Conservation (phyloP, 2,113 vertebrate species). For the Cariama cristata region DNA sequence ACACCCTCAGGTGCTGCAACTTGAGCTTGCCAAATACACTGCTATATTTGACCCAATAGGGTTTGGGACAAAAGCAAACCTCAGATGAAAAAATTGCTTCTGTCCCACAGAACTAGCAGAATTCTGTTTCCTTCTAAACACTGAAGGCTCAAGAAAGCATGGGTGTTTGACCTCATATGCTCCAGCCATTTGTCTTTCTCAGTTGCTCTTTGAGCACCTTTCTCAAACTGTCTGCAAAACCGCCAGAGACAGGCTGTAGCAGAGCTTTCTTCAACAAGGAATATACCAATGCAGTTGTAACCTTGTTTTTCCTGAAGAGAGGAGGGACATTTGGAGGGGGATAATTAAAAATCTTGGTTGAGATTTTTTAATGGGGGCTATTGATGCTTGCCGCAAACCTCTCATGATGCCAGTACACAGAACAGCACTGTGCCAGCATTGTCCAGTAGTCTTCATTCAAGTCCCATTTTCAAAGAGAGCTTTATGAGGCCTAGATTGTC, state of each 20-base stretch:
- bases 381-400: background rate
- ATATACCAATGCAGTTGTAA: background rate
- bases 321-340: background rate
- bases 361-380: background rate
- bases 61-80: background rate
- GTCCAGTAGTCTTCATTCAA: background rate
- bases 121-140: background rate
- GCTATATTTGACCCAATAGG: background rate
- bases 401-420: background rate
- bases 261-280: background rate
- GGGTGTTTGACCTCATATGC: background rate
- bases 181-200: background rate
- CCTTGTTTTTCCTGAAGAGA: background rate
- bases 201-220: background rate
- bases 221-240: background rate
- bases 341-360: background rate
- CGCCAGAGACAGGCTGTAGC: background rate
- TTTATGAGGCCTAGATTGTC: background rate
- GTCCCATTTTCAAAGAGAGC: background rate
- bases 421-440: background rate
- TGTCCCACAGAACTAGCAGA: background rate
- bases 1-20: background rate
- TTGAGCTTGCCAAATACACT: background rate
- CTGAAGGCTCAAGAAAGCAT: background rate
- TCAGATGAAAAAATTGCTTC: background rate